Evolutionary conservation across 2,888 invertebrate genomes (phyloP).

Genomic region (Eupeodes latifasciatus): DNA sequence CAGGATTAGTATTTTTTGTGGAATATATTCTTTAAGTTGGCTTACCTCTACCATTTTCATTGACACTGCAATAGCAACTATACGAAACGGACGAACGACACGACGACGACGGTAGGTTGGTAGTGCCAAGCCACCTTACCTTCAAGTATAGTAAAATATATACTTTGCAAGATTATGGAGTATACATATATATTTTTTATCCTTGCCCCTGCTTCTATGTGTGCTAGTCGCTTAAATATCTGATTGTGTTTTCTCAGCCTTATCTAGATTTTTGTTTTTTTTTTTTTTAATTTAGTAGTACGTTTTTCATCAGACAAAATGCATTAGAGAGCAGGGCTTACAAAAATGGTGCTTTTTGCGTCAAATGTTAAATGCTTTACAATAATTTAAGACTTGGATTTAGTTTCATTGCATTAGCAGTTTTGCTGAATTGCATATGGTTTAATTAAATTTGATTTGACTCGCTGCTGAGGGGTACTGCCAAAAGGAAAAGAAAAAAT

Average conservation of each 20-base stretch:
- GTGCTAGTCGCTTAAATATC: constrained; percentile 69
- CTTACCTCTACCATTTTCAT: constrained; percentile 38
- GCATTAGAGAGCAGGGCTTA: constrained; percentile 51
- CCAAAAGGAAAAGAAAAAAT: constrained; percentile 36
- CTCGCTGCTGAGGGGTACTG: not conserved
- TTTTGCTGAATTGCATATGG: constrained; percentile 56
- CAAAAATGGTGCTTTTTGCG: constrained; percentile 30
- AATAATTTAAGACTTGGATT: constrained; percentile 50
- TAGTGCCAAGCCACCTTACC: not conserved
- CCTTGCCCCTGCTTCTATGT: constrained; percentile 58
- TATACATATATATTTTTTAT: not conserved
- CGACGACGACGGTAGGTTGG: no score
- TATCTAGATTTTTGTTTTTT: constrained; percentile 65
- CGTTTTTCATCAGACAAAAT: constrained; percentile 25
- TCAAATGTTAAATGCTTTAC: constrained; percentile 46
- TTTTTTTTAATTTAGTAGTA: constrained; percentile 47
- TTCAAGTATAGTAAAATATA: not conserved
- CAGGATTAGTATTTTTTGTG: constrained; percentile 31
- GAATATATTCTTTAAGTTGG: constrained; percentile 35
- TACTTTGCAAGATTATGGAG: no score
- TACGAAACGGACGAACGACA: no score
- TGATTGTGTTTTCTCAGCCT: constrained; percentile 67
- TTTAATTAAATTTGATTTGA: constrained; percentile 72
- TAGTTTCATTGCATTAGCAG: constrained; percentile 2
- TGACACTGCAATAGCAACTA: constrained; percentile 36